Percentiles rank a stretch among this genome's conserved stretches.
Conservation (phyloP, 2,797 vertebrate species). For the Tragopan temminckii region DNA sequence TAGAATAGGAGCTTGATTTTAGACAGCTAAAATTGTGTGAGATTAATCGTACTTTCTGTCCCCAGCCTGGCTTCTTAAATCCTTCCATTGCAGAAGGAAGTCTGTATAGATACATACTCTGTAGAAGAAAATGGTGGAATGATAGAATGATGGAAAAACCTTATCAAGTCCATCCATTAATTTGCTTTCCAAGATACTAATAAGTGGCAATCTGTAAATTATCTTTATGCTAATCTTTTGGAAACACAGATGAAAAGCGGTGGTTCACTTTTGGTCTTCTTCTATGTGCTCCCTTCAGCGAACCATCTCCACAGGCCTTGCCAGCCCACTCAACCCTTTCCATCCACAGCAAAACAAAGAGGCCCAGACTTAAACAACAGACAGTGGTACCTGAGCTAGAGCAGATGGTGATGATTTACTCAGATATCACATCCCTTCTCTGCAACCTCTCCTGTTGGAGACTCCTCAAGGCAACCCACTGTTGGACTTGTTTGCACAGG, state of each 20-base stretch:
- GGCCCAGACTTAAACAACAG: background rate
- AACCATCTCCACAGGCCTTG: background rate
- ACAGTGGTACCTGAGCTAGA: background rate
- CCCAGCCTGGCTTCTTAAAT: background rate
- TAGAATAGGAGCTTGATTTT: background rate
- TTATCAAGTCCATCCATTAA: background rate
- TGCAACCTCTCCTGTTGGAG: background rate
- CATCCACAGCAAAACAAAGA: background rate
- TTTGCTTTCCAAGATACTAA: background rate
- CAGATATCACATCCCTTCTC: background rate
- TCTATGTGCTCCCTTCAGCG: background rate
- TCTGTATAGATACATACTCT: background rate
- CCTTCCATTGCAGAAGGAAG: background rate
- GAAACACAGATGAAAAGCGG: background rate
- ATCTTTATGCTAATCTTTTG: background rate
- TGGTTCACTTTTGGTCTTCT: background rate
- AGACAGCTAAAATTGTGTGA: background rate
- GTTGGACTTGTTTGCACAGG: background rate
- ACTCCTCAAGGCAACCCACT: background rate
- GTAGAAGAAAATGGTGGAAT: background rate
- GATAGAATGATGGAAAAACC: background rate
- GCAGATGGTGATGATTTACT: background rate
- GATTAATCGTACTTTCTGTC: background rate
- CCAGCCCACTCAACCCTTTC: background rate
- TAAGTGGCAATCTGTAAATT: background rate